phyloP scores from a whole-genome alignment of 2,888 invertebrate genomes.

The Drosophila hamatofila region DNA sequence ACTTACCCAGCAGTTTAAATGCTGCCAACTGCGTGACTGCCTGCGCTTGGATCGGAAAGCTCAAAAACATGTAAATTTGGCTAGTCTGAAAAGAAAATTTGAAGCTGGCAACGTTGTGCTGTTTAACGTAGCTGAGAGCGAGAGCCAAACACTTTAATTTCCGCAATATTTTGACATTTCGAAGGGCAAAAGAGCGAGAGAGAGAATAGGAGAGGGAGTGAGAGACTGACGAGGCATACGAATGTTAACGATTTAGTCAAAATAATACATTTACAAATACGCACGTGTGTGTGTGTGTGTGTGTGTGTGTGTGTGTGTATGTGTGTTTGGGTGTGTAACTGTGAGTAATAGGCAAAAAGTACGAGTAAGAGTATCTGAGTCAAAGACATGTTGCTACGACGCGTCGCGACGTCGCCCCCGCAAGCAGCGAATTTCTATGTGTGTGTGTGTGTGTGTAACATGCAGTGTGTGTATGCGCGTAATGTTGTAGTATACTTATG shows the following conservation, averaged over 20 bases:
- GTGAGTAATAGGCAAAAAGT: slow-evolving; percentile 7
- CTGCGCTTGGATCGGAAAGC: slow-evolving; percentile 17
- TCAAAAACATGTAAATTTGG: slow-evolving; percentile 51
- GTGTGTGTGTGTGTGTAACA: slow-evolving; percentile 16
- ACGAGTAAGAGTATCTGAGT: slow-evolving; percentile 44
- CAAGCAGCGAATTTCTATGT: not conserved
- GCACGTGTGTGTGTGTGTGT: not conserved
- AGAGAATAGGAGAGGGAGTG: slow-evolving; percentile 8
- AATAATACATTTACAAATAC: slow-evolving; percentile 65
- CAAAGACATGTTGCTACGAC: slow-evolving; percentile 73
- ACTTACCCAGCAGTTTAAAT: slow-evolving; percentile 9
- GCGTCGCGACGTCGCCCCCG: slow-evolving; percentile 16
- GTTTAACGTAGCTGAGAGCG: slow-evolving; percentile 1
- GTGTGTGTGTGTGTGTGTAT: not conserved
- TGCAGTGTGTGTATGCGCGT: slow-evolving; percentile 21
- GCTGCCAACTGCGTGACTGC: slow-evolving; percentile 29
- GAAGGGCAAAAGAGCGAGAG: slow-evolving; percentile 70
- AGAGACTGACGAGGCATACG: not conserved
- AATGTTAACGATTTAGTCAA: slow-evolving; percentile 37
- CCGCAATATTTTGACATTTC: slow-evolving; percentile 78
- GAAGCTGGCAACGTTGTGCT: slow-evolving; percentile 37
- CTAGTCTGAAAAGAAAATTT: slow-evolving; percentile 12
- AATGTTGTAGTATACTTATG: slow-evolving; percentile 68
- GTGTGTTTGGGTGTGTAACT: not conserved
- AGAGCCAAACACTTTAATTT: slow-evolving; percentile 36